Percentiles rank a stretch among this genome's conserved stretches.
Evolutionary conservation across 1,140 invertebrate genomes (phyloP).

Genomic region (Melitaea cinxia): DNA sequence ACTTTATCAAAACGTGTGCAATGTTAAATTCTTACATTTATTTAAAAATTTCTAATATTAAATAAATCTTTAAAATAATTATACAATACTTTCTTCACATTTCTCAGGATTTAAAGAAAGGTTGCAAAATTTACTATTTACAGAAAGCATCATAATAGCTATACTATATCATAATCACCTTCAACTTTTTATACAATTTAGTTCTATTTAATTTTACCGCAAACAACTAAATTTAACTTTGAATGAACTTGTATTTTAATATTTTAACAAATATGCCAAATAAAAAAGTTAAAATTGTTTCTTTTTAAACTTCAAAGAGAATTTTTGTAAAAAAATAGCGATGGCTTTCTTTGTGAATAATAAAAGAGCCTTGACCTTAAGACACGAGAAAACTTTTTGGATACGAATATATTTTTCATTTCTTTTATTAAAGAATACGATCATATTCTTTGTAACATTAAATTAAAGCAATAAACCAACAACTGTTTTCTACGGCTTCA

Average conservation of each 20-base stretch:
- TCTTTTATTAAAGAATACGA: not conserved
- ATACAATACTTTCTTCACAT: not conserved
- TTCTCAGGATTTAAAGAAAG: too few species aligned
- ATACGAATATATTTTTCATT: constrained; percentile 9
- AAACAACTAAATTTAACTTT: too few species aligned
- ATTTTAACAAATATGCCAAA: too few species aligned
- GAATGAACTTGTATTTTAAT: too few species aligned
- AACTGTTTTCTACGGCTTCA: too few species aligned
- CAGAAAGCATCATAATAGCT: too few species aligned
- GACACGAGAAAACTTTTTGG: constrained; percentile 4
- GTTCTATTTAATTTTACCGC: too few species aligned
- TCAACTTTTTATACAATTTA: too few species aligned
- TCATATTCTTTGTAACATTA: not conserved
- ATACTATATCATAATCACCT: too few species aligned
- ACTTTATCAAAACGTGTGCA: not conserved
- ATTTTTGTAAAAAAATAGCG: not conserved
- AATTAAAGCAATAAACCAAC: not conserved
- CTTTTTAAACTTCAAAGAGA: not conserved
- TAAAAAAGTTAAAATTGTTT: not conserved
- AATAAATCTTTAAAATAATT: not conserved
- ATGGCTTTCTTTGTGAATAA: not conserved
- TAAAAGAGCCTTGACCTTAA: constrained; percentile 18
- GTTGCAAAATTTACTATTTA: too few species aligned
- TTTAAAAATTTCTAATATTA: not conserved
- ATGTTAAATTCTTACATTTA: not conserved